A percentile compares a stretch with the other conserved stretches of the same genome.
These are phyloP conservation scores for Ataeniobius toweri DNA, from an alignment of 2,797 vertebrate genomes.

Conservation along the genomic window DNA sequence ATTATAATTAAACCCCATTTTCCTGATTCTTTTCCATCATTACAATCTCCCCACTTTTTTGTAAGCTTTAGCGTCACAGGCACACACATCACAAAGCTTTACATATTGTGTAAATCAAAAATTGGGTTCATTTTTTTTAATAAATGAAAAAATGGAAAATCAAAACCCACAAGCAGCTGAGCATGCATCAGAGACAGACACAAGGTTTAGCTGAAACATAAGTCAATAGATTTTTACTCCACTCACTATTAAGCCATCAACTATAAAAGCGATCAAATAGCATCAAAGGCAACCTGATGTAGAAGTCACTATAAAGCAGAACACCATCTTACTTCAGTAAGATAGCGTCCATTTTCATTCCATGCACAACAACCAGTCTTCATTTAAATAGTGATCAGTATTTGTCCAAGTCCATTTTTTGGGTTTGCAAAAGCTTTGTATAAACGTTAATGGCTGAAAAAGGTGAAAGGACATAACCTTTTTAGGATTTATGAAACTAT, in stretches of 20 bases:
- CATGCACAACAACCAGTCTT: conserved; percentile 62
- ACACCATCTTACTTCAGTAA: conserved; percentile 42
- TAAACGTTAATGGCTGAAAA: not conserved
- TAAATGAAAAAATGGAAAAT: not conserved
- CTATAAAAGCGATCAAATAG: conserved; percentile 38
- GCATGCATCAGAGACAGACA: conserved; percentile 50
- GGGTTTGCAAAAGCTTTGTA: not conserved
- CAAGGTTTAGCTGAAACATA: conserved; percentile 38
- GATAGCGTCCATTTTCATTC: conserved; percentile 63
- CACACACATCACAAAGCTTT: too few relatives aligned
- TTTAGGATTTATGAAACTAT: not conserved
- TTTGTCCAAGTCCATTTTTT: not conserved
- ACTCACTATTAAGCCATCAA: conserved; percentile 40
- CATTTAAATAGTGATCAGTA: conserved; percentile 17
- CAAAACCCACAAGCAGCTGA: conserved; percentile 33
- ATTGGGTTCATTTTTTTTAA: not conserved
- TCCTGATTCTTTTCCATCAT: too few relatives aligned
- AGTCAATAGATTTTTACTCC: conserved; percentile 39
- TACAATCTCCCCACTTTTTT: not conserved
- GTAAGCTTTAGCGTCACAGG: too few relatives aligned
- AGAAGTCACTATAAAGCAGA: conserved; percentile 55
- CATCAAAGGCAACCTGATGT: conserved; percentile 60
- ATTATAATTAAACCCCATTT: not conserved
- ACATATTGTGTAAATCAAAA: conserved; percentile 5
- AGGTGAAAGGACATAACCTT: not conserved